Base-by-base conservation (phyloP, 2,797 vertebrate species). In the Ceryle rudis region DNA sequence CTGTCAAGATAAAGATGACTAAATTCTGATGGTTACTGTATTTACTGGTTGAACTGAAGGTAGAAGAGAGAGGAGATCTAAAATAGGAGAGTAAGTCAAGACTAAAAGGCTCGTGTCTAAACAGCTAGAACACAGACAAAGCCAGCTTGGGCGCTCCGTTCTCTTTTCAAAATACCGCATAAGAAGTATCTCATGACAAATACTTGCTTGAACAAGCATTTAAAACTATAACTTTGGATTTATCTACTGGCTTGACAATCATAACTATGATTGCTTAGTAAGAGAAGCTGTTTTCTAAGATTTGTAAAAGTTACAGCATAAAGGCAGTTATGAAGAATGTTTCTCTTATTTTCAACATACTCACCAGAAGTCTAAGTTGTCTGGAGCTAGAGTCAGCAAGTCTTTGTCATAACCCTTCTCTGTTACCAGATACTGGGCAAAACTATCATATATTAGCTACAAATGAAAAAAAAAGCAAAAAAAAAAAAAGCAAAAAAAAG, bases 331-430 rank as follows among this genome's bases (percentile, higher is more conserved):
- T 10, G 19, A 85, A 84, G 60, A 47, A 57, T 62, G 25, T 28
- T 46, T 35, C n/a, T 39, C 16, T 51, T 54, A 51, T 54, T 74
- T 81, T 44, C 62, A 69, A 52, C 2, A 1, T 90, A 96, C 98
- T 99, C 97, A 99, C 99, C 99, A 99, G 97, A 99, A 99, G 97
- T 99, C 99, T 98, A 99, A 99, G 62, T 97, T 98, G 44, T 99
- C 98, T 37, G 99, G 98, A 78, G 98, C 98, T 51, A 99, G 96
- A 65, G 94, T 98, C 92, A 99, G 98, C 93, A 99, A 98, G 85
- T 99, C 99, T 94, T 98, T 98, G 39, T 99, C 98, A 91, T 99
- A 99, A 17, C 98, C 99, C 97, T 98, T 99, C 96, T 99, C 98
- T 10, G 98, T 98, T 96, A 99, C 99, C 89, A 99, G 95, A 92